Conservation (phyloP, 2,113 vertebrate species). For the Plectropomus leopardus region DNA sequence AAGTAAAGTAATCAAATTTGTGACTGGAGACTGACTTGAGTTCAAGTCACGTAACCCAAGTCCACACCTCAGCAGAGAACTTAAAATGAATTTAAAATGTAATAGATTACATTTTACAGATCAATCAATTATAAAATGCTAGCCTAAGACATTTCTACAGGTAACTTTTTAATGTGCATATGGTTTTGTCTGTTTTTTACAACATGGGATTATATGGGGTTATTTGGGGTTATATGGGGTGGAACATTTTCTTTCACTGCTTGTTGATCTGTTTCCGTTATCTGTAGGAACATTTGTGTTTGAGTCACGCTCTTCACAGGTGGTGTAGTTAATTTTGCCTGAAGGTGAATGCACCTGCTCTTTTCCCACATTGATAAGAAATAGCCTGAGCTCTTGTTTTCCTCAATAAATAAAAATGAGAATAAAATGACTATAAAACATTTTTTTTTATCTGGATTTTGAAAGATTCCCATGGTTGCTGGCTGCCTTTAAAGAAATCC, state of each 20-base stretch:
- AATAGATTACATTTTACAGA: no score
- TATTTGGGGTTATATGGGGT: no score
- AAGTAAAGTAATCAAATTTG: no score
- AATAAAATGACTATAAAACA: not conserved
- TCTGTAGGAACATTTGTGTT: constrained; percentile 36
- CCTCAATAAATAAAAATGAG: not conserved
- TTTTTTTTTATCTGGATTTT: not conserved
- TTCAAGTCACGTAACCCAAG: no score
- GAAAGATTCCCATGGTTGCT: not conserved
- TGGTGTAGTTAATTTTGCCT: constrained; percentile 4
- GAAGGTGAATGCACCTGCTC: constrained; percentile 41
- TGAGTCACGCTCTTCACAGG: constrained; percentile 5
- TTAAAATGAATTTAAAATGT: no score
- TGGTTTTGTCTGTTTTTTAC: not conserved
- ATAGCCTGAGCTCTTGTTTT: not conserved
- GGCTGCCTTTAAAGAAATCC: not conserved
- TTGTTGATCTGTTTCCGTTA: constrained; percentile 22
- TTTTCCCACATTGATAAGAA: constrained; percentile 63
- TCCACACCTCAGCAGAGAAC: no score
- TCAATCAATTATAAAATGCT: no score
- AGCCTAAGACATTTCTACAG: no score
- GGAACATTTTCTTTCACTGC: constrained; percentile 10
- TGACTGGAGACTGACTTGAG: no score
- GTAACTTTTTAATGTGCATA: no score
- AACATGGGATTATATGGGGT: not conserved